These are phyloP conservation scores for human (Homo sapiens) DNA, from an alignment of 2,113 vertebrate genomes.

Conservation along the genomic window DNA sequence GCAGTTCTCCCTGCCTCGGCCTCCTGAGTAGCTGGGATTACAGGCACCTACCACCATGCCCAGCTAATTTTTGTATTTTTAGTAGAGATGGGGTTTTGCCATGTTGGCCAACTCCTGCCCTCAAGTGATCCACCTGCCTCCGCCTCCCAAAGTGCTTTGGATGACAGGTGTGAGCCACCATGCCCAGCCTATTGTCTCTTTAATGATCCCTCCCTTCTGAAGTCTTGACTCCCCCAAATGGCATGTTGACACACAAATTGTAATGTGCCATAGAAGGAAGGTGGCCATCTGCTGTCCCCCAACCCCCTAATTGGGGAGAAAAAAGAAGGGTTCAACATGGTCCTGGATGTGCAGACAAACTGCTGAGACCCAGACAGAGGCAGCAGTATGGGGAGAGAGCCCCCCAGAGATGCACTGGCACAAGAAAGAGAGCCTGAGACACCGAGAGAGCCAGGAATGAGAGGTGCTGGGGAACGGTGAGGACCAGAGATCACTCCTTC, in stretches of 20 bases:
- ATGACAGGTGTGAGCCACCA: no score
- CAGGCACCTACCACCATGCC: no score
- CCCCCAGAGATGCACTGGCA: background rate
- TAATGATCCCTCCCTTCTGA: slow-evolving; percentile 33
- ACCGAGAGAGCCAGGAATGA: background rate
- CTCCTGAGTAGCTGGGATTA: no score
- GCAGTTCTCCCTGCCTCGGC: no score
- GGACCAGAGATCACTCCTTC: background rate
- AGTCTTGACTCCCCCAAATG: background rate
- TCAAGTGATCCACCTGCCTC: no score
- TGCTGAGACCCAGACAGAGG: background rate
- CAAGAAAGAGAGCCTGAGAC: background rate
- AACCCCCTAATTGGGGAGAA: background rate
- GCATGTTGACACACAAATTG: slow-evolving; percentile 41
- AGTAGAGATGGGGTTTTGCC: no score
- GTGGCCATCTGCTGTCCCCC: background rate
- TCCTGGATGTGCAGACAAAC: background rate
- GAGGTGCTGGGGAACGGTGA: background rate
- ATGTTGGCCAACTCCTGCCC: no score
- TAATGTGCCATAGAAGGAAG: background rate
- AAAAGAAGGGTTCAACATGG: background rate
- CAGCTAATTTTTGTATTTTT: no score
- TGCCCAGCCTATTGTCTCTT: background rate
- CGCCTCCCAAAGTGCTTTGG: no score
- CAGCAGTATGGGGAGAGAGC: background rate